Conservation (phyloP, 2,797 vertebrate species). For the Amphiprion clarkii region DNA sequence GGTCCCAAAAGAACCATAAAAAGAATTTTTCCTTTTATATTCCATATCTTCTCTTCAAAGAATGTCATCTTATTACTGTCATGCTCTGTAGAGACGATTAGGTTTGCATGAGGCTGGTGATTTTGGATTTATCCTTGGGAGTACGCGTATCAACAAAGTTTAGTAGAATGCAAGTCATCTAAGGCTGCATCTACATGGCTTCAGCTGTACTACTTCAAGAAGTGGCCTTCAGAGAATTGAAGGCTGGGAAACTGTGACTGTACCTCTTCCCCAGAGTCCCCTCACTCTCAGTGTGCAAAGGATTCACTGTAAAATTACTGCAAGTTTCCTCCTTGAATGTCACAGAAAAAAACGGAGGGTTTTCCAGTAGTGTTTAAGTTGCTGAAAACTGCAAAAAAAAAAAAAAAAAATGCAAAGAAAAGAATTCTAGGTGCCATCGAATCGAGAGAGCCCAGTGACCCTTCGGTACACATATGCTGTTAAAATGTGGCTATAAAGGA, state of each 20-base stretch:
- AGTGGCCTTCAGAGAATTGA: slow-evolving; percentile 5
- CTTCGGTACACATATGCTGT: background rate
- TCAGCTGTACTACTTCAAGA: slow-evolving; percentile 1
- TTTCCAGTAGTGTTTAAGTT: background rate
- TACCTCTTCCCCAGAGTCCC: slow-evolving; percentile 6
- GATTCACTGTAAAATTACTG: background rate
- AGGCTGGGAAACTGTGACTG: background rate
- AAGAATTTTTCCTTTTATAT: background rate
- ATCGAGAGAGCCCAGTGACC: background rate
- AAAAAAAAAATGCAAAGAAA: too few species aligned
- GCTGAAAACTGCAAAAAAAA: background rate
- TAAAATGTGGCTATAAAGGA: background rate
- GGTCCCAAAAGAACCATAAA: background rate
- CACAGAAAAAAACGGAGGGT: background rate
- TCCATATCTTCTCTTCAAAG: background rate
- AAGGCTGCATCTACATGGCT: slow-evolving; percentile 31
- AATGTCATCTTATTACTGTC: background rate
- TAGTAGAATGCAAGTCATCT: slow-evolving; percentile 17
- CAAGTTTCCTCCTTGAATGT: background rate
- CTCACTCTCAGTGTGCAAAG: background rate
- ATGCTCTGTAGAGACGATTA: background rate
- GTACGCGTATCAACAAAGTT: background rate
- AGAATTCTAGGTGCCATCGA: background rate
- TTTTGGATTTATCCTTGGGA: slow-evolving; percentile 5
- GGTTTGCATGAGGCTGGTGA: background rate